Conservation (phyloP, 2,888 invertebrate species). For the Drosophila quinaria region DNA sequence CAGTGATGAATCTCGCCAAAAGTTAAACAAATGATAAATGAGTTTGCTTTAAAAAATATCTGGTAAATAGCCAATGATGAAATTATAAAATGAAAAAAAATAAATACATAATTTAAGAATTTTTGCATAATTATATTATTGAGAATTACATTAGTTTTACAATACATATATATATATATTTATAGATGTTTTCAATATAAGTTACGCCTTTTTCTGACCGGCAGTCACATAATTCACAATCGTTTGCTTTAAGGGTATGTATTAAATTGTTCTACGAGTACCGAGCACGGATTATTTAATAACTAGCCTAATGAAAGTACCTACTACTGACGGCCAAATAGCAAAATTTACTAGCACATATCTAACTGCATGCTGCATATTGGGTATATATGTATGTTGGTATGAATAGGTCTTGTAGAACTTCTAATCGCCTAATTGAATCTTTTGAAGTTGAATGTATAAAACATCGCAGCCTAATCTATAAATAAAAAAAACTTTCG, state of each 20-base stretch:
- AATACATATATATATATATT: conserved; percentile 50
- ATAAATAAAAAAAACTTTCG: conserved; percentile 18
- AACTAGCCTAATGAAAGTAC: conserved; percentile 49
- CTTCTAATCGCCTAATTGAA: conserved; percentile 26
- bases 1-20: background rate
- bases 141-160: conserved; percentile 65
- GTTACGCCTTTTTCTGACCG: conserved; percentile 74
- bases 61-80: conserved; percentile 10
- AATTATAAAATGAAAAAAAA: conserved; percentile 31
- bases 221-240: conserved; percentile 75
- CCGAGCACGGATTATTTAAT: conserved; percentile 8
- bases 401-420: conserved; percentile 20
- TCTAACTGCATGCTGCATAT: conserved; percentile 21
- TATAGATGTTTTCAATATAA: conserved; percentile 48
- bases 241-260: conserved; percentile 47
- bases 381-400: conserved; percentile 15
- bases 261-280: conserved; percentile 41
- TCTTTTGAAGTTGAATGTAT: conserved; percentile 22
- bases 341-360: conserved; percentile 23
- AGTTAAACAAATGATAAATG: background rate
- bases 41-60: background rate
- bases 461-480: conserved; percentile 37
- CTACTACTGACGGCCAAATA: conserved; percentile 44
- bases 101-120: conserved; percentile 41
- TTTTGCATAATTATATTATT: conserved; percentile 68